phyloP scores from a whole-genome alignment of 2,113 vertebrate genomes.

The Collichthys lucidus region DNA sequence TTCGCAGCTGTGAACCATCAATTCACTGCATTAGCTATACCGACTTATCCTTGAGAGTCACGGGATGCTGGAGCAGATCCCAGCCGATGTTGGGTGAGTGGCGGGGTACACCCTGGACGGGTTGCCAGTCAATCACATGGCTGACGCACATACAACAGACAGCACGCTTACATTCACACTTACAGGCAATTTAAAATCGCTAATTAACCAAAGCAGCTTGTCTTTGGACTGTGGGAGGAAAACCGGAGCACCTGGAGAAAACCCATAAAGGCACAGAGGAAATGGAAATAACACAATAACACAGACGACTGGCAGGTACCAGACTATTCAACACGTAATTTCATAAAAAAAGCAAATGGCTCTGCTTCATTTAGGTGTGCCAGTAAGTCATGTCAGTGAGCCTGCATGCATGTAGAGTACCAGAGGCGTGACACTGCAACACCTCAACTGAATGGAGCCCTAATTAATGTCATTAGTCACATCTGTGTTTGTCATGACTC shows the following conservation, averaged over 20 bases:
- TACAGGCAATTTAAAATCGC: neutral
- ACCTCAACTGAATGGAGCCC: neutral
- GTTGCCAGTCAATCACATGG: neutral
- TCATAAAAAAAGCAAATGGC: neutral
- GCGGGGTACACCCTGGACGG: neutral
- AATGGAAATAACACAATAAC: too few relatives aligned
- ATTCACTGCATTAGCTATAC: neutral
- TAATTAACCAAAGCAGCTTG: neutral
- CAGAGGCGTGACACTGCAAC: neutral
- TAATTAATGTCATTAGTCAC: neutral
- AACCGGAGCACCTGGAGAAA: neutral
- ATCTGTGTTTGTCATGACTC: conserved; percentile 7
- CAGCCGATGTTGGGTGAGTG: neutral
- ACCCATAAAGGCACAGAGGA: neutral
- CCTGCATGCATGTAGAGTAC: neutral
- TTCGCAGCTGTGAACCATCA: neutral
- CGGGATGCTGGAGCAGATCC: neutral
- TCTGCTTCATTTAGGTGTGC: conserved; percentile 1
- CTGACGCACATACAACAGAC: neutral
- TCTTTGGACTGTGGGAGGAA: neutral
- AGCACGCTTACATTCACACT: neutral
- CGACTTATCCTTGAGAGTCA: neutral
- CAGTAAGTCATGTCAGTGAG: neutral
- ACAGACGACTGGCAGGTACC: neutral
- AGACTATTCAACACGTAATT: neutral